Base-by-base conservation (phyloP, 1,140 invertebrate species). In the Pygmarrhopalites habei region DNA sequence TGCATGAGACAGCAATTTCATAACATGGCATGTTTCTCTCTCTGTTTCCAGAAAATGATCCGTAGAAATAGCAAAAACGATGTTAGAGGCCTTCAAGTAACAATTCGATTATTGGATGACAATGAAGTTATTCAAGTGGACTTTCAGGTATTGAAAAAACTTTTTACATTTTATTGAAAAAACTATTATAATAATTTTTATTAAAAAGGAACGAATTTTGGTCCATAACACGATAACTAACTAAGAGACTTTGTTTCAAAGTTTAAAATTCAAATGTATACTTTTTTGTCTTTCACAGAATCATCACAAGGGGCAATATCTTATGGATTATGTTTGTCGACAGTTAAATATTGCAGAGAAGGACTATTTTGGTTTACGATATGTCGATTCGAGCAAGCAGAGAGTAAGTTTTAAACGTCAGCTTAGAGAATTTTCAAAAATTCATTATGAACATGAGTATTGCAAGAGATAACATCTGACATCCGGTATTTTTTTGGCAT, bases 131-230 rank as follows among this genome's bases (percentile, higher is more conserved):
- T 97, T 72, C 88, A 94, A 81, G 90, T 90, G 77, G 91, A 94
- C 82, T 96, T 95, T 82, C 90, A 92, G 84, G 92, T 95, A 39
- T n/a, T n/a, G n/a, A n/a, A n/a, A n/a, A n/a, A n/a, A n/a, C n/a
- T n/a, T n/a, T n/a, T n/a, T n/a, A n/a, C n/a, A n/a, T n/a, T n/a
- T n/a, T n/a, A n/a, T n/a, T n/a, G n/a, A n/a, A n/a, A n/a, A n/a
- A n/a, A n/a, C n/a, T n/a, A n/a, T n/a, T n/a, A n/a, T n/a, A n/a
- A n/a, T n/a, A n/a, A n/a, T n/a, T n/a, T n/a, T n/a, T n/a, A n/a
- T n/a, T n/a, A n/a, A n/a, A n/a, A n/a, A n/a, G n/a, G n/a, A n/a
- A n/a, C n/a, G n/a, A n/a, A n/a, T n/a, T n/a, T n/a, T n/a, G n/a
- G n/a, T n/a, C n/a, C n/a, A n/a, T n/a, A n/a, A n/a, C n/a, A n/a